Conservation (phyloP, 1,140 invertebrate genomes). For the Chrysopa pallens region DNA sequence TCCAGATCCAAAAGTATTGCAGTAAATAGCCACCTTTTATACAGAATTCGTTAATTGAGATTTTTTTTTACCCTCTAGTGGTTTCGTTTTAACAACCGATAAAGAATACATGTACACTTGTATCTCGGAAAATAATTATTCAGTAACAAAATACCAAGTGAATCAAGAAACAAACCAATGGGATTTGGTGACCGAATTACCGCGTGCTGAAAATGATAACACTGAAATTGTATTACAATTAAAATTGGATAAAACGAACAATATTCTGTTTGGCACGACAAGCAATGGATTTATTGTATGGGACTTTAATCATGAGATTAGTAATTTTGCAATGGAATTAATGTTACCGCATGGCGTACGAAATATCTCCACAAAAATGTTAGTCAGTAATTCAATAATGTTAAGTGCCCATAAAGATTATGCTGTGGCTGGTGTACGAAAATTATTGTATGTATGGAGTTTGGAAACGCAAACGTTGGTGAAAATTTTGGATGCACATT, state of each 20-base stretch:
- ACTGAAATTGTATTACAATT: slow-evolving; percentile 63
- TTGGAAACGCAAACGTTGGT: slow-evolving; percentile 59
- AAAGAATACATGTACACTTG: slow-evolving; percentile 40
- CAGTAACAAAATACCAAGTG: slow-evolving; percentile 31
- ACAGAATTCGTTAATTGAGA: too few species aligned
- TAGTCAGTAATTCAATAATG: slow-evolving; percentile 78
- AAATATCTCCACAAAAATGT: slow-evolving; percentile 81
- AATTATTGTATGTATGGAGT: slow-evolving; percentile 91
- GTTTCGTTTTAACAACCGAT: slow-evolving; percentile 39
- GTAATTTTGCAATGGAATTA: slow-evolving; percentile 41
- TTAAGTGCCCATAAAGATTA: slow-evolving; percentile 79
- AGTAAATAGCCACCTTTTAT: too few species aligned
- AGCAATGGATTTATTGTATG: slow-evolving; percentile 67
- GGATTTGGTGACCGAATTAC: slow-evolving; percentile 36
- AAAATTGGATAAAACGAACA: slow-evolving; percentile 64
- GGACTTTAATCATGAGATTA: slow-evolving; percentile 31
- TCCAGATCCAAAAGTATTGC: too few species aligned
- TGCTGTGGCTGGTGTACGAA: slow-evolving; percentile 84
- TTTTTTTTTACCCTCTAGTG: too few species aligned
- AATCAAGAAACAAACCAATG: slow-evolving; percentile 33
- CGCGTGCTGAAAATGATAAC: slow-evolving; percentile 44
- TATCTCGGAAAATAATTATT: slow-evolving; percentile 31
- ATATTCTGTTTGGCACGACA: slow-evolving; percentile 58
- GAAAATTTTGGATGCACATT: slow-evolving; percentile 91
- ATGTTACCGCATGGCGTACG: slow-evolving; percentile 73